Base-by-base conservation (phyloP, 2,797 vertebrate species). In the Poeciliopsis turneri region DNA sequence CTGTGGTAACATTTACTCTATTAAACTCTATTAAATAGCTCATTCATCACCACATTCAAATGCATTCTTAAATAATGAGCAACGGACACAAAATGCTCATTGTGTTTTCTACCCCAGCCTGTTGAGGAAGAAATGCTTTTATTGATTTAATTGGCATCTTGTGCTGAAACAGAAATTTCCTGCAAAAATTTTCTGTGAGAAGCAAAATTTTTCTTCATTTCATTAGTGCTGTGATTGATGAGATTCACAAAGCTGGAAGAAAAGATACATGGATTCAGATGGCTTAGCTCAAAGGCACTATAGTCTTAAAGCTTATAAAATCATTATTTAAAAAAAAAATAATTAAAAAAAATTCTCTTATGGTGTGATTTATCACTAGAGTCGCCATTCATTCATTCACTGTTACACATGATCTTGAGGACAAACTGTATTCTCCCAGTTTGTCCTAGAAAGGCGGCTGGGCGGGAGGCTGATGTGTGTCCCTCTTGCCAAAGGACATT, bases 401-500 rank as follows among this genome's bases (percentile, higher is more conserved):
- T 83, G 78, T 88, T 81, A 92, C 76, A 84, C 66, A 86, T 80
- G 30, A 86, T 74, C 75, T 78, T 57, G 79, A 76, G 76, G 88
- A 85, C 82, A 72, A 69, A 78, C 55, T 71, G 57, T 77, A 74
- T 74, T 39, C 77, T 79, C 49, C 61, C 75, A 8, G 53, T 69
- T 1, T 57, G 30, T 74, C 85, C 92, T 97, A 97, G 74, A 97
- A 92, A 68, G 91, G 92, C 45, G 95, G 77, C n/a, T 89, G 93
- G 72, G 51, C 82, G 39, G 81, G 77, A 2, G 91, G 86, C 75
- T 92, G 92, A 43, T 51, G 87, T 1, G 91, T 78, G 77, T 95
- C 95, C 87, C 97, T 96, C 87, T 97, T 99, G 47, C 97, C 97
- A 0, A 30, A 30, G 30, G 30, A 30, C 30, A 30, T 1, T 30